A percentile compares a stretch with the other conserved stretches of the same genome.
Conservation (phyloP, 2,113 vertebrate genomes). For the Pao palembangensis region DNA sequence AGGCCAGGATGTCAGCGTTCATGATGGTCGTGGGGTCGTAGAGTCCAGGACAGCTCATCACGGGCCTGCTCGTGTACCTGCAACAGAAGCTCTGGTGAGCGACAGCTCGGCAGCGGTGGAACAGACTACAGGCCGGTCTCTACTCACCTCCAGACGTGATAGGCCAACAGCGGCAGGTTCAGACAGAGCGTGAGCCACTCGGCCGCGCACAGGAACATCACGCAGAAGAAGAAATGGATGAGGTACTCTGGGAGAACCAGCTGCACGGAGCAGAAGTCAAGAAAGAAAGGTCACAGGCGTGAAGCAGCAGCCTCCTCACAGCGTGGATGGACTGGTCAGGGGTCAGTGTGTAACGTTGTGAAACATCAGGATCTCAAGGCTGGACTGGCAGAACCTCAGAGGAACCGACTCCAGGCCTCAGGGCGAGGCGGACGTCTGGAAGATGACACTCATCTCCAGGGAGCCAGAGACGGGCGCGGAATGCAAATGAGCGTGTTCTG, state of each 20-base stretch:
- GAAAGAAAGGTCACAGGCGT: conserved; percentile 20
- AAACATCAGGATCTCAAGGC: neutral
- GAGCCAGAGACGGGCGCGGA: conserved; percentile 7
- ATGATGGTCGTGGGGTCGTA: conserved; percentile 99
- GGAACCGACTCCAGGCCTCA: neutral
- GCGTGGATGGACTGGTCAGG: neutral
- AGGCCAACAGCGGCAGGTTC: conserved; percentile 95
- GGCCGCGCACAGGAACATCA: conserved; percentile 98
- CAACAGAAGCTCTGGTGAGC: too few relatives aligned
- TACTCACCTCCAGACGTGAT: conserved; percentile 95
- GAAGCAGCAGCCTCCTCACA: neutral
- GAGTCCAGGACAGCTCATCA: conserved; percentile 96
- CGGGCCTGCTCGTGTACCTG: conserved; percentile 95
- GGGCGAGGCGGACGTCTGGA: neutral
- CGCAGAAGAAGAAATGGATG: conserved; percentile 99
- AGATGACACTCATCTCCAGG: conserved; percentile 16
- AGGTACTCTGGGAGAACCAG: conserved; percentile 98
- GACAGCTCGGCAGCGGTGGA: too few relatives aligned
- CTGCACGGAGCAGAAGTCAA: conserved; percentile 73
- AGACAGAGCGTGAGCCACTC: conserved; percentile 97
- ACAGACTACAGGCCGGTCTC: too few relatives aligned
- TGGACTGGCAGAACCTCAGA: conserved; percentile 5
- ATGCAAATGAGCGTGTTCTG: neutral
- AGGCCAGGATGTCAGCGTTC: conserved; percentile 98
- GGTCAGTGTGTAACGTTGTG: neutral